These are phyloP conservation scores for Tiliqua scincoides DNA, from an alignment of 2,113 vertebrate genomes.

Conservation along the genomic window DNA sequence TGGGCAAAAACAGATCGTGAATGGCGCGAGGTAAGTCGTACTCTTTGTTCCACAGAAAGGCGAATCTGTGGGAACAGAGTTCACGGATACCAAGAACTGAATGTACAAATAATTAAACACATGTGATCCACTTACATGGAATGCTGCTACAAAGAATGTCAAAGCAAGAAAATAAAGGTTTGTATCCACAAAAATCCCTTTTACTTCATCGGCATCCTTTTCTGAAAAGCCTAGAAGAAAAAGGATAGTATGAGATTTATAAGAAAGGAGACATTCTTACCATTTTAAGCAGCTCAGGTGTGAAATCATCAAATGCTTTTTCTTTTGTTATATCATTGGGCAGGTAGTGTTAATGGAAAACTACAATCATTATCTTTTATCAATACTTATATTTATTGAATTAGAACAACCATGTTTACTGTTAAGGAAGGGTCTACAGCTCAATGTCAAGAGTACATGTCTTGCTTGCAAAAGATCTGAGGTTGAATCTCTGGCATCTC, in stretches of 20 bases:
- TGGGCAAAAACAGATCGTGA: no score
- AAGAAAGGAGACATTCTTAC: not conserved
- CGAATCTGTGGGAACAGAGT: no score
- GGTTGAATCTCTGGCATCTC: not conserved
- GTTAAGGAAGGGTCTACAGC: not conserved
- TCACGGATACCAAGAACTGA: no score
- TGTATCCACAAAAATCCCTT: constrained; percentile 98
- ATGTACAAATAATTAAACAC: not conserved
- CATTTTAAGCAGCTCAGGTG: not conserved
- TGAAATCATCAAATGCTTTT: not conserved
- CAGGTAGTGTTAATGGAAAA: no score
- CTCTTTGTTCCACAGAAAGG: no score
- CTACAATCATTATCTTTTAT: no score
- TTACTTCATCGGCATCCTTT: constrained; percentile 97
- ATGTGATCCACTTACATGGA: constrained; percentile 84
- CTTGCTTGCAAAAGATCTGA: not conserved
- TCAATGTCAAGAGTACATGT: not conserved
- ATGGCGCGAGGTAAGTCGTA: no score
- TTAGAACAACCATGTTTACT: not conserved
- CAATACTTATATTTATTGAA: no score
- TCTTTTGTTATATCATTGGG: not conserved
- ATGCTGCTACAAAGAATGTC: constrained; percentile 96
- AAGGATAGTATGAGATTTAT: not conserved
- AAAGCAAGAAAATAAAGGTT: constrained; percentile 95
- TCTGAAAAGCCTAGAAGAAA: constrained; percentile 90